phyloP scores from a whole-genome alignment of 2,113 vertebrate genomes.

The Meleagris gallopavo region DNA sequence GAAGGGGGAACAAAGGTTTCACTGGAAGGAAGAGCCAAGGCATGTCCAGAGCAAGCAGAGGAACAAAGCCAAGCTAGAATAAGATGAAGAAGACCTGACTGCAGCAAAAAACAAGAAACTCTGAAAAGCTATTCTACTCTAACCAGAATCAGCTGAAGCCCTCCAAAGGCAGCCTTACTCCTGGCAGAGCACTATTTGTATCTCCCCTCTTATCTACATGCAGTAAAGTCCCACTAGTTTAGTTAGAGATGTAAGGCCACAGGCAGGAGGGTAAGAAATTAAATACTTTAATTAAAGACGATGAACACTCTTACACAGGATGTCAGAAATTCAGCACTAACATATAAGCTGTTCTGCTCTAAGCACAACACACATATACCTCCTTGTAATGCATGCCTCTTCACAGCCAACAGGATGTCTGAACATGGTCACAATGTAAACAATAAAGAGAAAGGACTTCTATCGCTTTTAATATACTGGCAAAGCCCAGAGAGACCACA shows the following conservation, averaged over 20 bases:
- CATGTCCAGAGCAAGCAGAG: neutral
- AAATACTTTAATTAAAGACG: neutral
- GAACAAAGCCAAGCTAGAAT: neutral
- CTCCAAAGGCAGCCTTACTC: neutral
- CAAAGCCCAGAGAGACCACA: constrained; percentile 24
- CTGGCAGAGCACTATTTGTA: neutral
- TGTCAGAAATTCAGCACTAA: neutral
- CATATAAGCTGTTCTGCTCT: neutral
- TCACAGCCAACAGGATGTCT: neutral
- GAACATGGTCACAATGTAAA: neutral
- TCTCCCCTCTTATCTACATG: neutral
- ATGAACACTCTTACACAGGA: neutral
- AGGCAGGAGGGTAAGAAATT: neutral
- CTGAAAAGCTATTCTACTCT: neutral
- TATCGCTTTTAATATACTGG: constrained; percentile 34
- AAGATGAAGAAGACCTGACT: neutral
- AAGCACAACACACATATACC: neutral
- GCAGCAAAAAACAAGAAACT: neutral
- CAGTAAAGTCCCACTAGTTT: neutral
- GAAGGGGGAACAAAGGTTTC: neutral
- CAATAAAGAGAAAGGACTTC: constrained; percentile 10
- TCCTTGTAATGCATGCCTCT: neutral
- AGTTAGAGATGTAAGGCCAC: neutral
- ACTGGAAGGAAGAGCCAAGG: neutral
- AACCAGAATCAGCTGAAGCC: neutral